Percentiles rank a stretch among this genome's conserved stretches.
Evolutionary conservation across 2,797 vertebrate genomes (phyloP).

Genomic region (Rhinella marina): DNA sequence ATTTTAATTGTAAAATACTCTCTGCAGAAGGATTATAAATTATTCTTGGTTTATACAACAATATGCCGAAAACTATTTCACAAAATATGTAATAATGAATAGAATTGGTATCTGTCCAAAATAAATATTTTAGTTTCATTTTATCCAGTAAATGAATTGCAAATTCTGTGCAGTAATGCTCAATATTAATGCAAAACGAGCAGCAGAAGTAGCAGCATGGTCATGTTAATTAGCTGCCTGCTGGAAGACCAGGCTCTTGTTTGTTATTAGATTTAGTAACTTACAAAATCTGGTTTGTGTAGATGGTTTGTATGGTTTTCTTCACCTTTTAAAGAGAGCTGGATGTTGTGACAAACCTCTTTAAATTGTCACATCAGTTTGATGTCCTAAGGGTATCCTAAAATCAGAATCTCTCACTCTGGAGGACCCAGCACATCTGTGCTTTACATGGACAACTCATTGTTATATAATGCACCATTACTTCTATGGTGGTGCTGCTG

Average conservation of each 20-base stretch:
- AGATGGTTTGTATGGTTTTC: background rate
- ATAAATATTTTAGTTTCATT: conserved; percentile 54
- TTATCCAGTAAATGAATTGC: conserved; percentile 43
- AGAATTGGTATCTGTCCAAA: conserved; percentile 35
- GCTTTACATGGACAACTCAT: too few species aligned
- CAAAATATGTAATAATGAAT: conserved; percentile 43
- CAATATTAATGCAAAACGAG: conserved; percentile 26
- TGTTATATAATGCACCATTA: background rate
- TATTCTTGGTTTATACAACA: conserved; percentile 29
- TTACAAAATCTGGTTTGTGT: background rate
- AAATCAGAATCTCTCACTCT: too few species aligned
- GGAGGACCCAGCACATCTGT: too few species aligned
- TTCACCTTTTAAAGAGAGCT: background rate
- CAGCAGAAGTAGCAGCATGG: background rate
- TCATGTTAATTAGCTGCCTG: conserved; percentile 18
- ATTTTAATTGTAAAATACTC: conserved; percentile 29
- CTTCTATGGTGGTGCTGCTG: background rate
- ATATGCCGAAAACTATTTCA: conserved; percentile 30
- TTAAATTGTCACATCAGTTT: background rate
- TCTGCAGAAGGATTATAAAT: conserved; percentile 7
- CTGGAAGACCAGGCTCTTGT: background rate
- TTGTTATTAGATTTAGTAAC: background rate
- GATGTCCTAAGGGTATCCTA: background rate
- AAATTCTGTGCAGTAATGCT: conserved; percentile 14
- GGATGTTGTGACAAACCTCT: background rate